Evolutionary conservation across 2,888 invertebrate genomes (phyloP).

Genomic region (Cephus rjabovi): DNA sequence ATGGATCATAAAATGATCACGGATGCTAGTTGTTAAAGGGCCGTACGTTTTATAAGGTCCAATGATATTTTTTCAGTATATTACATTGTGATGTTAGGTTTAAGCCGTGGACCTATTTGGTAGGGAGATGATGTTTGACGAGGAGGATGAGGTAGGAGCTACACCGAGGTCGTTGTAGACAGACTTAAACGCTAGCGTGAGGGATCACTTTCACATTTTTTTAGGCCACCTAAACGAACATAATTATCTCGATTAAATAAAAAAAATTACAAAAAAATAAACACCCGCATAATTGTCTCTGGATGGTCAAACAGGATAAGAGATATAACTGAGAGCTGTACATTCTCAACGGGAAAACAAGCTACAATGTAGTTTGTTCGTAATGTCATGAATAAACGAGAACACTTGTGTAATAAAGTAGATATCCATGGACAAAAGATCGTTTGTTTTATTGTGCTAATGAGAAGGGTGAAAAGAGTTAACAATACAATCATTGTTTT

Average conservation of each 20-base stretch:
- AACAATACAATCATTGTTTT: slow-evolving; percentile 12
- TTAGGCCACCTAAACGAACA: slow-evolving; percentile 47
- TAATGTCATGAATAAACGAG: slow-evolving; percentile 62
- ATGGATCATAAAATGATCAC: neutral
- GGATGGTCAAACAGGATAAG: slow-evolving; percentile 40
- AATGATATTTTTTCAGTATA: slow-evolving; percentile 24
- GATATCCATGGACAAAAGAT: slow-evolving; percentile 57
- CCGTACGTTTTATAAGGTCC: neutral
- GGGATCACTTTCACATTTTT: slow-evolving; percentile 58
- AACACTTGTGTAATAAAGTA: slow-evolving; percentile 66
- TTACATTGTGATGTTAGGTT: slow-evolving; percentile 66
- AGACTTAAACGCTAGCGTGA: slow-evolving; percentile 52
- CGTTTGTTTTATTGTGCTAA: slow-evolving; percentile 1
- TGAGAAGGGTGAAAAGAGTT: neutral
- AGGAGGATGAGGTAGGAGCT: slow-evolving; percentile 35
- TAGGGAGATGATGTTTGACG: slow-evolving; percentile 37
- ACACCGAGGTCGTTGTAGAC: slow-evolving; percentile 64
- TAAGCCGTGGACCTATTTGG: slow-evolving; percentile 56
- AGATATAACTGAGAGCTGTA: slow-evolving; percentile 52
- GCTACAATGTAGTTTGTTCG: slow-evolving; percentile 66
- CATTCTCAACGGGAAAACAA: slow-evolving; percentile 62
- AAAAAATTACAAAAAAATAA: slow-evolving; percentile 2
- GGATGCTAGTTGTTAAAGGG: neutral
- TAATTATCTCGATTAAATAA: slow-evolving; percentile 3
- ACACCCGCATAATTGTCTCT: slow-evolving; percentile 54